Evolutionary conservation across 2,888 invertebrate genomes (phyloP).

Genomic region (Gari tellinella): DNA sequence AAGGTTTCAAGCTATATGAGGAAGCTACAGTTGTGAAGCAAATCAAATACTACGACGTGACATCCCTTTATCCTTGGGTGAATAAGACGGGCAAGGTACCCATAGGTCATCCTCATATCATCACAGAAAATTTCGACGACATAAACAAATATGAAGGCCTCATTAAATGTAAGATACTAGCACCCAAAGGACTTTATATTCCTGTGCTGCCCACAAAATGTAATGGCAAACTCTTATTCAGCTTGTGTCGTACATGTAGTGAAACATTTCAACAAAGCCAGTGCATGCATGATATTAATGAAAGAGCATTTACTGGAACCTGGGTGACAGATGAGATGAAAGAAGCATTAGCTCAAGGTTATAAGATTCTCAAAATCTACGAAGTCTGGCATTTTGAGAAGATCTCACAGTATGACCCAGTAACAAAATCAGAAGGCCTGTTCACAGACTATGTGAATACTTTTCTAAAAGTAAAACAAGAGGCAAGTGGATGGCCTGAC

Average conservation of each 20-base stretch:
- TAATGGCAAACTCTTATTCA: conserved; percentile 79
- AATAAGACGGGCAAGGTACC: conserved; percentile 66
- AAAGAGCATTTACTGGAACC: conserved; percentile 72
- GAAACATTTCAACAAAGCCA: conserved; percentile 22
- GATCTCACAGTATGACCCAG: conserved; percentile 38
- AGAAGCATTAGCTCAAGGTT: conserved; percentile 76
- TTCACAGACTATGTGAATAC: conserved; percentile 78
- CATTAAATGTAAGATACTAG: conserved; percentile 69
- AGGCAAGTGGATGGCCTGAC: conserved; percentile 69
- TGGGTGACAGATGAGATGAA: conserved; percentile 80
- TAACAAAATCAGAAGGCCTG: conserved; percentile 48
- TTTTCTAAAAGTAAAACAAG: conserved; percentile 67
- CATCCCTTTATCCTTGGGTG: conserved; percentile 71
- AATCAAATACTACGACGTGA: conserved; percentile 68
- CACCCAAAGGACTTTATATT: conserved; percentile 70
- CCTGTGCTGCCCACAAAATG: conserved; percentile 76
- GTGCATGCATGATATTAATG: conserved; percentile 14
- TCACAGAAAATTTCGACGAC: conserved; percentile 62
- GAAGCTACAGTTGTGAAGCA: conserved; percentile 47
- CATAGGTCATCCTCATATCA: conserved; percentile 65
- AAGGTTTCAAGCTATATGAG: conserved; percentile 64
- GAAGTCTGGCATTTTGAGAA: conserved; percentile 80
- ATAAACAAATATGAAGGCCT: conserved; percentile 69
- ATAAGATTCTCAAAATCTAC: conserved; percentile 72
- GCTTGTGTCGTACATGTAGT: conserved; percentile 73